These are phyloP conservation scores for Myotis myotis DNA, from an alignment of 2,797 vertebrate genomes.

Conservation along the genomic window DNA sequence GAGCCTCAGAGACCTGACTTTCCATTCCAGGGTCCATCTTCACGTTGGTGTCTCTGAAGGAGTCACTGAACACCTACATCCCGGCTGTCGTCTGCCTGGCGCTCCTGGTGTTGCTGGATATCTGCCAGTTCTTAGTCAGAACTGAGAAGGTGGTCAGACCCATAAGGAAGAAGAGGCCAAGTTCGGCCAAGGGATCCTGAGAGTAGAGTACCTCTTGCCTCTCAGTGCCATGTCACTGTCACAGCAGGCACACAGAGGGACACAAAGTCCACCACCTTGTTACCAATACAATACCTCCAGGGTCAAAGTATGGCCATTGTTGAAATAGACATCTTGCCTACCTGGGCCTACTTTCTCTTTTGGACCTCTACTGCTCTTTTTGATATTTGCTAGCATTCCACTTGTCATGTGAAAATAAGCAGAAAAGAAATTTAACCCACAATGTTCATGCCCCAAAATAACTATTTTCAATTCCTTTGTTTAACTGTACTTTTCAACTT, in stretches of 20 bases:
- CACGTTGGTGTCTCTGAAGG: constrained; percentile 83
- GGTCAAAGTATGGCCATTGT: neutral
- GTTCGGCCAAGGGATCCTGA: neutral
- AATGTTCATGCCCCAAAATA: neutral
- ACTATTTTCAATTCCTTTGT: constrained; percentile 19
- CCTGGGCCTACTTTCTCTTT: neutral
- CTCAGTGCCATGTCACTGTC: neutral
- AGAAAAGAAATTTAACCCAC: constrained; percentile 21
- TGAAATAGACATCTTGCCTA: constrained; percentile 2
- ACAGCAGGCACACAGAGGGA: neutral
- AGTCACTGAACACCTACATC: constrained; percentile 82
- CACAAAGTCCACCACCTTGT: neutral
- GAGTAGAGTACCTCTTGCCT: neutral
- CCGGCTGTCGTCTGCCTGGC: constrained; percentile 83
- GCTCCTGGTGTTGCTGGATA: constrained; percentile 85
- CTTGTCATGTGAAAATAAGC: constrained; percentile 6
- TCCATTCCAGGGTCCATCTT: constrained; percentile 84
- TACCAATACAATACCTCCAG: rapidly evolving
- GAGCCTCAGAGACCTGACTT: constrained; percentile 37
- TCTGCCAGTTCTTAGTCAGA: neutral
- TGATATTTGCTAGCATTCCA: neutral
- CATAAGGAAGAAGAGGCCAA: constrained; percentile 20
- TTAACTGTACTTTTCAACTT: neutral
- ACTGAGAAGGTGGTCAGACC: neutral
- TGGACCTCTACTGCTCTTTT: neutral